A percentile compares a stretch with the other conserved stretches of the same genome.
Evolutionary conservation across 2,797 vertebrate genomes (phyloP).

Genomic region (Mastacembelus armatus): DNA sequence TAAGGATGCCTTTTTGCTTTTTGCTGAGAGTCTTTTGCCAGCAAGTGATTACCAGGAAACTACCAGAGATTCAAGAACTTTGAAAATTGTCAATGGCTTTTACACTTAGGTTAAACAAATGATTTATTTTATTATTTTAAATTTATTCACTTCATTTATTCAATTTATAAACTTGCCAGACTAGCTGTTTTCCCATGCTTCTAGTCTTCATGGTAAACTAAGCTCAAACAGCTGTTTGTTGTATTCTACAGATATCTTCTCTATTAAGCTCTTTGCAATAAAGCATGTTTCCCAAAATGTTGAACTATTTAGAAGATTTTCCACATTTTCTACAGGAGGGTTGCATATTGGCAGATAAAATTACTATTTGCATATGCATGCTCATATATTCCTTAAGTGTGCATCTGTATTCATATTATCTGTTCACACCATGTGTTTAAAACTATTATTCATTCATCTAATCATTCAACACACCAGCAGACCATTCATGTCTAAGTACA

Average conservation of each 20-base stretch:
- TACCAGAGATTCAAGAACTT: neutral
- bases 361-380: too few relatives aligned
- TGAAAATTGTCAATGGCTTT: too few relatives aligned
- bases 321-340: too few relatives aligned
- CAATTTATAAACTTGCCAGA: too few relatives aligned
- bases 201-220: neutral
- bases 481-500: slow-evolving; percentile 15
- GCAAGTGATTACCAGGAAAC: neutral
- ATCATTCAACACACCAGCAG: slow-evolving; percentile 28
- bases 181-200: neutral
- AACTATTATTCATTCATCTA: slow-evolving; percentile 3
- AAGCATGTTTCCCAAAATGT: too few relatives aligned
- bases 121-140: neutral
- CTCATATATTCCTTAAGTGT: slow-evolving; percentile 14
- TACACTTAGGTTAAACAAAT: neutral
- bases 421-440: slow-evolving; percentile 16
- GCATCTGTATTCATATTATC: slow-evolving; percentile 13
- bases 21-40: neutral
- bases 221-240: neutral
- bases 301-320: too few relatives aligned
- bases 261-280: too few relatives aligned
- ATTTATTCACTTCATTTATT: too few relatives aligned
- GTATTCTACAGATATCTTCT: too few relatives aligned
- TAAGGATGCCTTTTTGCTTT: neutral
- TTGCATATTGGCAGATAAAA: too few relatives aligned